phyloP scores from a whole-genome alignment of 2,797 vertebrate species.

The Gadopsis bispinosus region DNA sequence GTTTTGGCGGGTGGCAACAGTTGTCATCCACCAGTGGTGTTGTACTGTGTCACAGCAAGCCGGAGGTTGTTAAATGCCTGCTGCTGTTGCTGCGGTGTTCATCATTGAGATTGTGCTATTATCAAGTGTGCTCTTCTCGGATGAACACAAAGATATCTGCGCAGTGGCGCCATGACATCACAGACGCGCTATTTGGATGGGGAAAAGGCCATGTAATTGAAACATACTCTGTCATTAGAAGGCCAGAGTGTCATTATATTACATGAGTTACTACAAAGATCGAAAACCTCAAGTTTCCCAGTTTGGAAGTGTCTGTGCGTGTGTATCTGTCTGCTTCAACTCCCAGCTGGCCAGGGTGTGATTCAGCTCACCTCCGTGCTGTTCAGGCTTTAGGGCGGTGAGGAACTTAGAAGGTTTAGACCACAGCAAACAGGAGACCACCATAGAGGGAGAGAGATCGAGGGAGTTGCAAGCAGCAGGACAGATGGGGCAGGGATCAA shows the following conservation, averaged over 20 bases:
- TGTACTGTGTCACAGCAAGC: slow-evolving; percentile 52
- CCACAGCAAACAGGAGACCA: slow-evolving; percentile 70
- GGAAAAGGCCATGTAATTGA: slow-evolving; percentile 52
- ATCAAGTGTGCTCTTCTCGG: slow-evolving; percentile 44
- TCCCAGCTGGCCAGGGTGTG: slow-evolving; percentile 54
- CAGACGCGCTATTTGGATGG: slow-evolving; percentile 37
- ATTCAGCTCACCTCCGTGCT: slow-evolving; percentile 69
- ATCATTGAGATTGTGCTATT: slow-evolving; percentile 51
- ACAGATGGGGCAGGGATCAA: slow-evolving; percentile 83
- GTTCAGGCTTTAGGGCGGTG: slow-evolving; percentile 61
- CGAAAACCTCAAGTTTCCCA: slow-evolving; percentile 32
- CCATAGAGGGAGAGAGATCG: slow-evolving; percentile 56
- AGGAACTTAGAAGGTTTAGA: slow-evolving; percentile 68
- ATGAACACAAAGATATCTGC: slow-evolving; percentile 61
- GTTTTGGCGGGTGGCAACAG: slow-evolving; percentile 60
- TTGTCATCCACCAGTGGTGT: slow-evolving; percentile 53
- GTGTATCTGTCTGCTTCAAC: slow-evolving; percentile 23
- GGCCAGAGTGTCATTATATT: slow-evolving; percentile 55
- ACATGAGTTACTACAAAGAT: slow-evolving; percentile 48
- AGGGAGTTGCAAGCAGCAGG: slow-evolving; percentile 66
- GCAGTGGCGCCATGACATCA: slow-evolving; percentile 61
- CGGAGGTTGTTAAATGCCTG: slow-evolving; percentile 48
- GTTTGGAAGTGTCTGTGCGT: slow-evolving; percentile 23
- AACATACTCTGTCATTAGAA: slow-evolving; percentile 62
- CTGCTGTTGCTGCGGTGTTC: slow-evolving; percentile 32